Evolutionary conservation across 2,113 vertebrate species (phyloP), one percentile per base, ranked within the genome.

Genomic region (Condylura cristata): DNA sequence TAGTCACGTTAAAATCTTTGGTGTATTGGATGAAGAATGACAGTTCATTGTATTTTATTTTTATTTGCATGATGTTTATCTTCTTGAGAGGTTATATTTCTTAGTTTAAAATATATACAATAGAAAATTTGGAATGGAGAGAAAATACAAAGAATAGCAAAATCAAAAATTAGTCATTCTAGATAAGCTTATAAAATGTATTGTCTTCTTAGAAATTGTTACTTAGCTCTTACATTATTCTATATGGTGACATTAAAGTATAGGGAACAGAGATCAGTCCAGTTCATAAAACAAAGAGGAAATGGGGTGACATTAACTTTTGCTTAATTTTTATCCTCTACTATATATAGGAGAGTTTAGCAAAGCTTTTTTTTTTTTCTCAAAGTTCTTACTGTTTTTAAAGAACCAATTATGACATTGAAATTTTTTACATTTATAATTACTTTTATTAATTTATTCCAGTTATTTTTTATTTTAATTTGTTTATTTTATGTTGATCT

Each of bases 321-420:
- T 75, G 16, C 32, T 70, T 95, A 63, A 24, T 56, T 93, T 94
- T 96, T 92, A 78, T 91, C 72, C 13, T 81, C 24, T 30, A 41
- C 86, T 92, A 92, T 90, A 89, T 48, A 11, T 70, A 34, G 46
- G 32, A 66, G 10, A 66, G 10, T 41, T 94, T 88, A 93, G 82
- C 56, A 70, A 66, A 66, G 65, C 7, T 37, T 39, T 39, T 70
- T 22, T 22, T n/a, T 70, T 58, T 7, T 22, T n/a, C 39, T 58
- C 5, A 3, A 58, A n/a, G 39, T 46, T 46, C 65, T 82, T 24
- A 65, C 2, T 72, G 18, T 58, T 89, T 95, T 83, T 48, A 48
- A 48, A 61, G 32, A 78, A 37, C 22, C 8, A 46, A 28, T 26
- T 76, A 74, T 90, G 30, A 61, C 12, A 34, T 20, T 94, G 30